Evolutionary conservation across 2,888 invertebrate species (phyloP), one percentile per base, ranked within the genome.

Genomic region (Mythimna vitellina): DNA sequence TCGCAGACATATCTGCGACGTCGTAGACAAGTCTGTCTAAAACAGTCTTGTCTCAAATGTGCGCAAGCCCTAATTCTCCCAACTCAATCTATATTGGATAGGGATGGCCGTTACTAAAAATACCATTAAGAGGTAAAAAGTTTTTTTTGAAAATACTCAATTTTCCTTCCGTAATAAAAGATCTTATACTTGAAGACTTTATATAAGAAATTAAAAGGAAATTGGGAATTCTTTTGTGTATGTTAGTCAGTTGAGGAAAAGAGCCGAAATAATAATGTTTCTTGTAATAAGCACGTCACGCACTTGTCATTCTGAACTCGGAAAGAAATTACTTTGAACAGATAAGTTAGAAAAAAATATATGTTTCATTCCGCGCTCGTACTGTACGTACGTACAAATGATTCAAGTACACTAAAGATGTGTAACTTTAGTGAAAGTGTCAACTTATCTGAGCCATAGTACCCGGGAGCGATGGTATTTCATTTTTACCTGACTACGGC

Each of bases 181-280:
- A 17, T 29, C 38, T 20, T 29, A n/a, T n/a, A n/a, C n/a, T n/a
- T n/a, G n/a, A n/a, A n/a, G n/a, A n/a, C n/a, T n/a, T n/a, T n/a
- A n/a, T n/a, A n/a, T n/a, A n/a, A n/a, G n/a, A n/a, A n/a, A n/a
- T n/a, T 35, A 66, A 35, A 35, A 8, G 35, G 35, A 53, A 68
- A 60, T 53, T 54, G 35, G 25, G 22, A 53, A 35, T 68, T 68
- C n/a, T 3, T 69, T 60, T 73, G 58, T 66, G 42, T 35, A 25
- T 53, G n/a, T 62, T 46, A 49, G 29, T 56, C 29, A 60, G 60
- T 61, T 49, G 70, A 76, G 74, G 70, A 76, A 68, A 61, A 38
- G 22, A 25, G 35, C 29, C 22, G 29, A 69, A 76, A 76, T 71
- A 46, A 32, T 3, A 0, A 38, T 60, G 9, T 54, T 38, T 14